Base-by-base conservation (phyloP, 2,113 vertebrate genomes). In the Sylvietta virens region DNA sequence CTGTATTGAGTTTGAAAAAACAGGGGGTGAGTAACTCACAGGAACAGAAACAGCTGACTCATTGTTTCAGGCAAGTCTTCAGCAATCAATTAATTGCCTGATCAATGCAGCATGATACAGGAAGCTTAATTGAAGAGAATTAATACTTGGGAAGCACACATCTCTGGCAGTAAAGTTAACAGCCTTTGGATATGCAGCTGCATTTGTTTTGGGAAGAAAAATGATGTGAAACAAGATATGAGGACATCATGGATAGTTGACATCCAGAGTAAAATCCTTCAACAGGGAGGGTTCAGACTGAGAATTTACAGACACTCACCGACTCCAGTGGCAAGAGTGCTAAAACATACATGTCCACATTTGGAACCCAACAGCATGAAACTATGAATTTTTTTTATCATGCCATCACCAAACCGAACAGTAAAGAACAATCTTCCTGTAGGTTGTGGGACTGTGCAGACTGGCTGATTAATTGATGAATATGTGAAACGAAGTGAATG, bases 11-110 rank as follows among this genome's bases (percentile, higher is more conserved):
- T 60, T 51, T n/a, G 54, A 35, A 88, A 84, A 88, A 53, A 64
- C 8, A 7, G 10, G 19, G 39, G 22, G 20, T 65, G 53, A 77
- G 78, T 90, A 95, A 85, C 80, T 89, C 66, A 62, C 31, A 89
- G 67, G 71, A 93, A 96, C 65, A 91, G 60, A 95, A 97, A 95
- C 54, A 88, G 88, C 92, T 95, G 81, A 97, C 51, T 94, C 51
- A 28, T 44, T 90, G 70, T 95, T 97, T 95, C 86, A 95, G 58
- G 74, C 86, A 95, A 72, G 72, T 73, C 89, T 96, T 91, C 85
- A 92, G 70, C 84, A 79, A 97, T 97, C 91, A 97, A 89, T 97
- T 95, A 97, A 97, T 95, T 97, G 78, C 40, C 85, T 96, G 81
- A 96, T 97, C 97, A 96, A 96, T 98, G 71, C 92, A 92, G 80